These are phyloP conservation scores for Campoplex nolae DNA, from an alignment of 2,888 invertebrate species.

Conservation along the genomic window DNA sequence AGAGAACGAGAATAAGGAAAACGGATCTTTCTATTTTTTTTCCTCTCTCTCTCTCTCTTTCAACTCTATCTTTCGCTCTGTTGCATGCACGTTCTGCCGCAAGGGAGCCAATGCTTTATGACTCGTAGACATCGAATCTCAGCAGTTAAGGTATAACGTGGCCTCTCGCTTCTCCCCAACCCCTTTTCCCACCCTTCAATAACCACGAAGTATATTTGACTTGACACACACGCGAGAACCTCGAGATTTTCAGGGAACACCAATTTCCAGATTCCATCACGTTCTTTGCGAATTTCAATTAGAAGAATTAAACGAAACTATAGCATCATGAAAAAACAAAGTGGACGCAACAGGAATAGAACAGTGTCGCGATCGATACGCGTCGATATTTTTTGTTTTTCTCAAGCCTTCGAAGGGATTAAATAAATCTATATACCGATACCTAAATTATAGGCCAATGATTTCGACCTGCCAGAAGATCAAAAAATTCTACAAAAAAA, in stretches of 20 bases:
- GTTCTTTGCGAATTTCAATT: background rate
- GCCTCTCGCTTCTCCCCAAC: slow-evolving; percentile 20
- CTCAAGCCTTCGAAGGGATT: too few relatives aligned
- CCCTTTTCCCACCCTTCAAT: slow-evolving; percentile 69
- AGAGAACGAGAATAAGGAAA: slow-evolving; percentile 69
- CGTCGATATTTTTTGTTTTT: too few relatives aligned
- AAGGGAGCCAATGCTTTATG: slow-evolving; percentile 77
- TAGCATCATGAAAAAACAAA: background rate
- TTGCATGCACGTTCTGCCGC: slow-evolving; percentile 70
- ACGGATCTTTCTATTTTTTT: slow-evolving; percentile 39
- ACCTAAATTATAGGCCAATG: background rate
- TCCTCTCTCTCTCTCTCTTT: slow-evolving; percentile 5
- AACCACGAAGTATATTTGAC: slow-evolving; percentile 77
- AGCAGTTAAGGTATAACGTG: slow-evolving; percentile 78
- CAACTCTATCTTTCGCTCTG: slow-evolving; percentile 37
- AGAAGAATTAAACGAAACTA: background rate
- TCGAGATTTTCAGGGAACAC: slow-evolving; percentile 59
- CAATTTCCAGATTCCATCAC: slow-evolving; percentile 12
- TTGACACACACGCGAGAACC: slow-evolving; percentile 77
- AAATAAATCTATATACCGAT: too few relatives aligned
- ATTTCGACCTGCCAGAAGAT: background rate
- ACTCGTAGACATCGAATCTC: slow-evolving; percentile 79
- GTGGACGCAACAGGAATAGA: too few relatives aligned
- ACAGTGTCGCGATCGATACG: too few relatives aligned
- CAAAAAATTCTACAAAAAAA: slow-evolving; percentile 34